Evolutionary conservation across 2,888 invertebrate genomes (phyloP), one percentile per base, ranked within the genome.

Genomic region (Biston stratarius): DNA sequence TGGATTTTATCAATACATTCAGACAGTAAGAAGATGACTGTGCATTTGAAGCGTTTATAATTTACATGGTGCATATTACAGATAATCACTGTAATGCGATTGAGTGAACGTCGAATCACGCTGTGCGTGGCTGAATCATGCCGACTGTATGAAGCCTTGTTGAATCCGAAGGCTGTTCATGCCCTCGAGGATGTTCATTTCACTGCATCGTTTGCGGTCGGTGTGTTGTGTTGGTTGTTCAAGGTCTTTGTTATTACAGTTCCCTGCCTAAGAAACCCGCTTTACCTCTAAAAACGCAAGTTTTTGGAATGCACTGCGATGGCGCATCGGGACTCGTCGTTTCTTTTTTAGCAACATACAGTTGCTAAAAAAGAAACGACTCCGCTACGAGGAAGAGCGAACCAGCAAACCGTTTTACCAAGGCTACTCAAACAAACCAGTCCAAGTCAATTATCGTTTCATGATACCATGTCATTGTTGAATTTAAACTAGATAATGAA

Each of bases 211-310:
- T 76, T 77, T 83, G 85, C 81, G 83, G 84, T 84, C 79, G 80
- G 70, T 67, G 77, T 70, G 71, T n/a, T 53, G 57, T 87, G 90
- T 91, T 90, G 90, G 11, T 6, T 87, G 76, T 81, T 85, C 67
- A 72, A 66, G 72, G 89, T 49, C 44, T 67, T 15, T 53, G 34
- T 86, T 85, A 88, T 87, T 90, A 88, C 84, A 81, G 80, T 81
- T 86, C 80, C 80, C 80, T 81, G 84, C 81, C 84, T 74, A 69
- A 40, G 77, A 77, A 85, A 85, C 89, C 83, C 73, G 14, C 90
- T 89, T 91, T 76, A 79, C 89, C 90, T 90, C 85, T 79, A 88
- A 85, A 85, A 74, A 79, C 81, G 82, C 86, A 80, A 81, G 85
- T 83, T 82, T 79, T 24, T 77, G 73, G 73, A 77, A 77, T 81